Evolutionary conservation across 1,140 invertebrate species (phyloP).

Genomic region (Aphidius ervi): DNA sequence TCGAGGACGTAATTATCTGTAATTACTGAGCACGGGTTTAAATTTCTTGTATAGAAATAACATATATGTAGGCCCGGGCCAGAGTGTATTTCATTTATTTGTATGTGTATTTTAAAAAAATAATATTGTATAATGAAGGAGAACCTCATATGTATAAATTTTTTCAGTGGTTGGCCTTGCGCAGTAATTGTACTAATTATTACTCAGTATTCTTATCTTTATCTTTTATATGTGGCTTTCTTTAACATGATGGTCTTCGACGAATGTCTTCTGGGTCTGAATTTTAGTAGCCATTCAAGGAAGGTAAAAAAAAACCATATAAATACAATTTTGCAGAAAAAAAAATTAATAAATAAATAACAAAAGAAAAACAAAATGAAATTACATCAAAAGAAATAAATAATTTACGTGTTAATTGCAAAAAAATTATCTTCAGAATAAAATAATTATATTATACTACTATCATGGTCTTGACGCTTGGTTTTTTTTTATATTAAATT

Average conservation of each 20-base stretch:
- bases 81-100: background rate
- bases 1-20: conserved; percentile 52
- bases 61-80: conserved; percentile 8
- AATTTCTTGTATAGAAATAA: conserved; percentile 32
- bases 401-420: conserved; percentile 18
- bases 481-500: background rate
- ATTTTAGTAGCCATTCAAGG: conserved; percentile 19
- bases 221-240: conserved; percentile 21
- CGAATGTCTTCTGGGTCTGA: conserved; percentile 13
- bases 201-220: conserved; percentile 33
- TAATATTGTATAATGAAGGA: conserved; percentile 22
- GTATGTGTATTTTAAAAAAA: conserved; percentile 2
- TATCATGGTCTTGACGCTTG: background rate
- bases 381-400: conserved; percentile 12
- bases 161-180: conserved; percentile 47
- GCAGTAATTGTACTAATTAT: conserved; percentile 53
- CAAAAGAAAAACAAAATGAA: conserved; percentile 9
- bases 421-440: conserved; percentile 11
- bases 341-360: background rate
- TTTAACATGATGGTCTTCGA: conserved; percentile 18
- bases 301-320: conserved; percentile 5
- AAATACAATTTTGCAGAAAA: conserved; percentile 1
- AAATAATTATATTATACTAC: conserved; percentile 12
- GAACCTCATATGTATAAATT: conserved; percentile 25
- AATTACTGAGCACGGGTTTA: conserved; percentile 48